A percentile compares a stretch with the other conserved stretches of the same genome.
phyloP scores from a whole-genome alignment of 2,113 vertebrate species.

The Setophaga petechia region DNA sequence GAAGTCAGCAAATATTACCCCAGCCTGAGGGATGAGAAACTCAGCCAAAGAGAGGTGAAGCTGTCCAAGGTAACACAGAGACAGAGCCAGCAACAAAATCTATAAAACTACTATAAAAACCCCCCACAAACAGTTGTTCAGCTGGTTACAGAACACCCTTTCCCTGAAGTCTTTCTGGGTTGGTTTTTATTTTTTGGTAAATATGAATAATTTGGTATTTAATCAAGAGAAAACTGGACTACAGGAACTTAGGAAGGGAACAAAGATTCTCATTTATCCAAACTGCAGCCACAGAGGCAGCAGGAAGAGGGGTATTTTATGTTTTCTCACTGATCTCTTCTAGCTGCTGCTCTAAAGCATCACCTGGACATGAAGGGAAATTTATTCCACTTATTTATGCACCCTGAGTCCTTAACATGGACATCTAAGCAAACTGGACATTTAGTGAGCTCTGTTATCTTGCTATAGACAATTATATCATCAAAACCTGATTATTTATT shows the following conservation, averaged over 20 bases:
- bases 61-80: neutral
- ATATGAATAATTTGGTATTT: neutral
- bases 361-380: neutral
- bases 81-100: neutral
- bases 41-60: neutral
- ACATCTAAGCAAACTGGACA: neutral
- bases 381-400: neutral
- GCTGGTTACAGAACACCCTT: neutral
- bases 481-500: neutral
- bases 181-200: neutral
- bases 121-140: neutral
- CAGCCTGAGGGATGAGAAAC: neutral
- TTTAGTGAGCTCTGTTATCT: neutral
- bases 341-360: neutral
- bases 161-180: neutral
- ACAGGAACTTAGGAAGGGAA: neutral
- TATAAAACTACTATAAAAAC: neutral
- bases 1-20: slow-evolving; percentile 20
- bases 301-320: neutral
- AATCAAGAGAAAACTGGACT: neutral
- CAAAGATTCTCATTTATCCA: neutral
- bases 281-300: neutral
- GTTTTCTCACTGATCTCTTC: neutral
- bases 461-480: neutral
- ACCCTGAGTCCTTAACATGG: neutral